A percentile compares a stretch with the other conserved stretches of the same genome.
Conservation (phyloP, 2,888 invertebrate genomes). For the Eristalis tenax region DNA sequence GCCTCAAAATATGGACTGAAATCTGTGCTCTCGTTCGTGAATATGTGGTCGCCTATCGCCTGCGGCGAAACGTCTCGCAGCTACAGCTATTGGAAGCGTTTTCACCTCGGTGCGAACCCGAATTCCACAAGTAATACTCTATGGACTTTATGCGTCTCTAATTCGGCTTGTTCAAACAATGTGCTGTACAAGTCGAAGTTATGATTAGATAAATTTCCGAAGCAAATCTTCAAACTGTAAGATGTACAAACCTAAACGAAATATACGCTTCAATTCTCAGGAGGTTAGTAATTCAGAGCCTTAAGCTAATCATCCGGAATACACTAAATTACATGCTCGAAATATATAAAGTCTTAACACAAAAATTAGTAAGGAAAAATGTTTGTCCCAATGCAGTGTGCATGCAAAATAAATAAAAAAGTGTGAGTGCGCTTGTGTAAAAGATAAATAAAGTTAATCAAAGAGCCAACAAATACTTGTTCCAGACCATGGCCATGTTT, state of each 20-base stretch:
- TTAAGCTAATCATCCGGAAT: background rate
- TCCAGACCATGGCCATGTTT: background rate
- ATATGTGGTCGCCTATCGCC: too few species aligned
- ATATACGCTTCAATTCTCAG: constrained; percentile 7
- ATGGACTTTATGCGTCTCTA: too few species aligned
- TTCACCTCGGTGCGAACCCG: too few species aligned
- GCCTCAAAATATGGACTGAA: too few species aligned
- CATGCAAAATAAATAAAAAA: constrained; percentile 5
- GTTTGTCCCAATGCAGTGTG: constrained; percentile 1
- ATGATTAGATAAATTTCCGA: too few species aligned
- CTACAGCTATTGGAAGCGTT: too few species aligned
- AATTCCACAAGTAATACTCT: too few species aligned
- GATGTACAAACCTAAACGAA: constrained; percentile 40
- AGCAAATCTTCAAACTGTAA: background rate
- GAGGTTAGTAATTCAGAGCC: constrained; percentile 8
- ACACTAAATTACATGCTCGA: constrained; percentile 39
- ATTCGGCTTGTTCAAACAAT: too few species aligned
- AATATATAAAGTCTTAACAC: background rate
- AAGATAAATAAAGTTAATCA: background rate
- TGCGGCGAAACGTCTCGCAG: too few species aligned
- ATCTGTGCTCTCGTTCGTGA: too few species aligned
- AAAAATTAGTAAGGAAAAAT: constrained; percentile 24
- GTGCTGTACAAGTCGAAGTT: too few species aligned
- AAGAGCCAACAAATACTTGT: background rate
- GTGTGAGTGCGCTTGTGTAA: background rate